phyloP scores from a whole-genome alignment of 2,113 vertebrate species.

The Urocolius indicus region DNA sequence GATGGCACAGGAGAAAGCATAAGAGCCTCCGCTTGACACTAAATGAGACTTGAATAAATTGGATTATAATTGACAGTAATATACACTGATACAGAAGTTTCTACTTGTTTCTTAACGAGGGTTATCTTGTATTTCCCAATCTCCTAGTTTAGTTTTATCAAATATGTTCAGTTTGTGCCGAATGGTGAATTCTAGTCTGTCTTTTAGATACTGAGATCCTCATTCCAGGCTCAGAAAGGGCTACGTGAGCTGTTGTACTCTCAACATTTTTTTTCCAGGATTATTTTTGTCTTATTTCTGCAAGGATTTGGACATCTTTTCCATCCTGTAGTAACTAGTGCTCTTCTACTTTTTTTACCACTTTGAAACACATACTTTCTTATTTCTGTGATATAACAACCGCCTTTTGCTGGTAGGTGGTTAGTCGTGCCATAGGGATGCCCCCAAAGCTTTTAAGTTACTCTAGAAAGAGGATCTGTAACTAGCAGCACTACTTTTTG shows the following conservation, averaged over 20 bases:
- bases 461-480: not conserved
- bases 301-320: too few relatives aligned
- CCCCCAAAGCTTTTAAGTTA: not conserved
- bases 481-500: not conserved
- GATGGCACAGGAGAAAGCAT: not conserved
- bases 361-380: not conserved
- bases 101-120: not conserved
- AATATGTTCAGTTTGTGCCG: not conserved
- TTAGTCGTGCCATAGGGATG: not conserved
- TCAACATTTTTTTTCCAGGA: not conserved
- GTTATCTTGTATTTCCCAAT: not conserved
- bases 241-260: not conserved
- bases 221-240: not conserved
- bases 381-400: not conserved
- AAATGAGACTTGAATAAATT: not conserved
- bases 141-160: not conserved
- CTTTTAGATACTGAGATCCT: not conserved
- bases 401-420: not conserved
- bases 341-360: not conserved
- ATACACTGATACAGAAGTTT: not conserved
- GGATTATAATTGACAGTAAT: not conserved
- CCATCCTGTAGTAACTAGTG: not conserved
- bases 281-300: not conserved
- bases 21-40: not conserved
- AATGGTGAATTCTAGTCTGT: not conserved